Conservation (phyloP, 1,140 invertebrate species). For the Metopolophium dirhodum region DNA sequence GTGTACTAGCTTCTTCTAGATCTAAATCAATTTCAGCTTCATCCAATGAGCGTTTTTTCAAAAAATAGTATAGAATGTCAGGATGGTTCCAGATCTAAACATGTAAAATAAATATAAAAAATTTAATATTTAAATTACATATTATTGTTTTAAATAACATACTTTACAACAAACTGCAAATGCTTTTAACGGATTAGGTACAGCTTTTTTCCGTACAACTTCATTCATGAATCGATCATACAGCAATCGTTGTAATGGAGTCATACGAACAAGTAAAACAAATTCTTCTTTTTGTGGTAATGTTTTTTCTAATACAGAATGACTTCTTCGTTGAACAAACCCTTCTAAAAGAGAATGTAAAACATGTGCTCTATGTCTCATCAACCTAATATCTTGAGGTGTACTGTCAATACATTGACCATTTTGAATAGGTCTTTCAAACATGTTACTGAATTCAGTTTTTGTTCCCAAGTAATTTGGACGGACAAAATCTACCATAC, state of each 20-base stretch:
- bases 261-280: conserved; percentile 87
- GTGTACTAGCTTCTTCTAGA: conserved; percentile 67
- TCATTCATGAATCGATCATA: conserved; percentile 93
- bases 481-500: conserved; percentile 95
- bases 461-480: conserved; percentile 92
- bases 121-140: conserved; percentile 22
- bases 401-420: conserved; percentile 94
- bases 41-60: conserved; percentile 80
- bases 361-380: conserved; percentile 89
- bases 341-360: conserved; percentile 87
- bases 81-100: conserved; percentile 97
- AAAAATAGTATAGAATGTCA: conserved; percentile 91
- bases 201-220: conserved; percentile 81
- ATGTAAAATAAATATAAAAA: conserved; percentile 56
- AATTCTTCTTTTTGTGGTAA: conserved; percentile 92
- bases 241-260: conserved; percentile 82
- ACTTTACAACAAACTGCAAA: conserved; percentile 98
- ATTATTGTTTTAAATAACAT: conserved; percentile 59
- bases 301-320: conserved; percentile 83
- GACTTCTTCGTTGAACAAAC: conserved; percentile 91
- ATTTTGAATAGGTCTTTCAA: conserved; percentile 92
- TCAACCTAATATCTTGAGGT: conserved; percentile 85
- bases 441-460: conserved; percentile 95
- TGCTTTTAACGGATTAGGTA: conserved; percentile 95
- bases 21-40: conserved; percentile 87